These are phyloP conservation scores for Rhagium mordax DNA, from an alignment of 2,888 invertebrate species.

Conservation along the genomic window DNA sequence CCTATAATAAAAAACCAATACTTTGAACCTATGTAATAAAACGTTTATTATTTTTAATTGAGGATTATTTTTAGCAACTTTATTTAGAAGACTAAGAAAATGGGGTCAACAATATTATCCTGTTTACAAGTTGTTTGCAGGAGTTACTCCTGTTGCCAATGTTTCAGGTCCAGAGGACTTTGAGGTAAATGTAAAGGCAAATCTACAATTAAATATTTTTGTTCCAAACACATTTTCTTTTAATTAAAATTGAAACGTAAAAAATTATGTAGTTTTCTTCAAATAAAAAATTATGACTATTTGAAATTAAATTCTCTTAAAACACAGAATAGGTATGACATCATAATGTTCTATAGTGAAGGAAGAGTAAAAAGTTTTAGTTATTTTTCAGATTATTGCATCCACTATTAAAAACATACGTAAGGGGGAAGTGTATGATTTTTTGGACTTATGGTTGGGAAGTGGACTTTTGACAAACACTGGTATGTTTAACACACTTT, in stretches of 20 bases:
- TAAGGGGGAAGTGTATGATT: constrained; percentile 37
- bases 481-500: constrained; percentile 29
- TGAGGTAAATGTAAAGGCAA: constrained; percentile 38
- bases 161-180: constrained; percentile 41
- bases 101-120: constrained; percentile 42
- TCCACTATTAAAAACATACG: constrained; percentile 40
- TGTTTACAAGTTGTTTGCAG: constrained; percentile 26
- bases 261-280: no score
- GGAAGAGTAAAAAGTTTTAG: no score
- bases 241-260: no score
- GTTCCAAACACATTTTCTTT: no score
- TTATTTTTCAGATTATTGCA: constrained; percentile 37
- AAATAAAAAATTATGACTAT: no score
- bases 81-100: constrained; percentile 26
- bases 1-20: no score
- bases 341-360: no score
- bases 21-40: no score
- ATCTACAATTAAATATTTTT: no score
- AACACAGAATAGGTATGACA: no score
- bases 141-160: constrained; percentile 18
- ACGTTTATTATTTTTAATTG: neutral
- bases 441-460: constrained; percentile 43
- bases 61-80: constrained; percentile 27
- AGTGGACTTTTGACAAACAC: constrained; percentile 44
- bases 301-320: no score